phyloP scores from a whole-genome alignment of 2,888 invertebrate species.

The Rhaphigaster nebulosa region DNA sequence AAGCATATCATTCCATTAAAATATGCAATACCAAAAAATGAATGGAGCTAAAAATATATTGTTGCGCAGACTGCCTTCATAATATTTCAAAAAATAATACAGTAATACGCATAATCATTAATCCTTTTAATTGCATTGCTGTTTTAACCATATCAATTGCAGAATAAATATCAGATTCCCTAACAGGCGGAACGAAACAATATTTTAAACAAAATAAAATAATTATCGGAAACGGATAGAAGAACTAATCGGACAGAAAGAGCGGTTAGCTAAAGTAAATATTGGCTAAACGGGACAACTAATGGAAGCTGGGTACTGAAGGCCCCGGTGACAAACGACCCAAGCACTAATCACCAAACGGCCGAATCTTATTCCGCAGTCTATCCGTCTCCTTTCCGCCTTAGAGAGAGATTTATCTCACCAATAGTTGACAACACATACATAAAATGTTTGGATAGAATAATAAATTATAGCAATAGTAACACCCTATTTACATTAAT shows the following conservation, averaged over 20 bases:
- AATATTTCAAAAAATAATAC: no score
- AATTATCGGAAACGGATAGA: not conserved
- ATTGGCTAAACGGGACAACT: slow-evolving; percentile 39
- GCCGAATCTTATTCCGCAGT: slow-evolving; percentile 32
- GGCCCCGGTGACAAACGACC: slow-evolving; percentile 30
- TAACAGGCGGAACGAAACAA: not conserved
- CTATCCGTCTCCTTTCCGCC: slow-evolving; percentile 24
- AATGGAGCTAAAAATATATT: no score
- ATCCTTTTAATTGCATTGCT: not conserved
- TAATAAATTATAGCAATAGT: not conserved
- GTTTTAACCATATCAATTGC: not conserved
- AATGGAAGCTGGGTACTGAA: not conserved
- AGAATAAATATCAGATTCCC: not conserved
- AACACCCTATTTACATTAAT: not conserved
- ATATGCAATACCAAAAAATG: no score
- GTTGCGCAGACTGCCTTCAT: no score
- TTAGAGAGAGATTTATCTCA: not conserved
- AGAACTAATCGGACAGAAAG: slow-evolving; percentile 3
- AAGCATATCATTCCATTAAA: no score
- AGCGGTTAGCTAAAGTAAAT: slow-evolving; percentile 39
- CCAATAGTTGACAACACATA: not conserved
- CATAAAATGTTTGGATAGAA: not conserved
- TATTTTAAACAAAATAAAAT: not conserved
- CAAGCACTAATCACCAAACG: slow-evolving; percentile 19
- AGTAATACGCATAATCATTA: no score